Percentiles rank a stretch among this genome's conserved stretches.
Conservation (phyloP, 2,113 vertebrate species). For the Pagrus major region DNA sequence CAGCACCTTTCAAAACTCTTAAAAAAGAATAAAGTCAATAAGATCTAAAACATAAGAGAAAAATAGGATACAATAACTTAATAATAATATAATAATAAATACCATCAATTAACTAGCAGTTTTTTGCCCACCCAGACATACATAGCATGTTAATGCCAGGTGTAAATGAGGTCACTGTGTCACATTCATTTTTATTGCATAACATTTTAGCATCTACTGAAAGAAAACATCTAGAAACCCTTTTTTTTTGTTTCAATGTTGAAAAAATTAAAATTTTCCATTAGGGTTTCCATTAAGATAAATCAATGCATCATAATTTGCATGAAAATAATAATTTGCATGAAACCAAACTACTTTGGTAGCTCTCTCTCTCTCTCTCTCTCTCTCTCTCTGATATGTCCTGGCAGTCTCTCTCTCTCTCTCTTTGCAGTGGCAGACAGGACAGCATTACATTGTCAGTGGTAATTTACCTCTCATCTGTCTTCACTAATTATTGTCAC, state of each 20-base stretch:
- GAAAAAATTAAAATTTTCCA: constrained; percentile 41
- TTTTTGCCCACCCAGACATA: not conserved
- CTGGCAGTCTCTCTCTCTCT: constrained; percentile 52
- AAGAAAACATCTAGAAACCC: not conserved
- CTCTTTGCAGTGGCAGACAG: constrained; percentile 83
- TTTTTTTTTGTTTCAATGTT: constrained; percentile 7
- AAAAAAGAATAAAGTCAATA: too few species aligned
- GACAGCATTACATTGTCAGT: constrained; percentile 98
- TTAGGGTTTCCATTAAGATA: constrained; percentile 50
- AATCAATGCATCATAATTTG: constrained; percentile 61
- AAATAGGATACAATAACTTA: too few species aligned
- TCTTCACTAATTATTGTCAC: constrained; percentile 99
- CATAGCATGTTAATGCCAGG: not conserved
- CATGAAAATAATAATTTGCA: constrained; percentile 76
- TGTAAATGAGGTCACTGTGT: constrained; percentile 13
- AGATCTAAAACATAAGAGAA: too few species aligned
- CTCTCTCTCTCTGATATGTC: constrained; percentile 38
- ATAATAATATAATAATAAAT: too few species aligned
- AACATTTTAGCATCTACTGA: constrained; percentile 10
- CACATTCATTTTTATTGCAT: constrained; percentile 3
- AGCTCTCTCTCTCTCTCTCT: constrained; percentile 61
- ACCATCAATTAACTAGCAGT: not conserved
- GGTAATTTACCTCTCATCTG: constrained; percentile 99
- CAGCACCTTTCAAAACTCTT: too few species aligned
- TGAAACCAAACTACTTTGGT: constrained; percentile 59